Conservation (phyloP, 2,888 invertebrate genomes). For the Bombylius major region DNA sequence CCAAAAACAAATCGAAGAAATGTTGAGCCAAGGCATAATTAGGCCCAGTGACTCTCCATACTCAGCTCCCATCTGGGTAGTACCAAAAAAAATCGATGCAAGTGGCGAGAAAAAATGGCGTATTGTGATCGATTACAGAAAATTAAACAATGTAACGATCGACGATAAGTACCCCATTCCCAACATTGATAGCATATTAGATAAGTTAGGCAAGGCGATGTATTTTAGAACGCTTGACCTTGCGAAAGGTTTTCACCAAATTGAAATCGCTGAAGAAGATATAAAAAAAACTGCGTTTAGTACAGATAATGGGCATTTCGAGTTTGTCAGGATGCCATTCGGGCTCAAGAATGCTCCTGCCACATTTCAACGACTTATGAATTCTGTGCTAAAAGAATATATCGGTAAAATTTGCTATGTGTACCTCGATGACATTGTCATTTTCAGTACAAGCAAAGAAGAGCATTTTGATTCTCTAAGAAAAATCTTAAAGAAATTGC, state of each 20-base stretch:
- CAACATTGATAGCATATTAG: conserved; percentile 11
- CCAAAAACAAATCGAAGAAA: not conserved
- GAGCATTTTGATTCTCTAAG: too few species aligned
- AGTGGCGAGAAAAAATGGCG: not conserved
- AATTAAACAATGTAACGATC: conserved; percentile 11
- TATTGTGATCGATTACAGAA: conserved; percentile 12
- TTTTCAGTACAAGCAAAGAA: too few species aligned
- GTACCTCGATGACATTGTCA: too few species aligned
- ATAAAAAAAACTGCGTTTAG: conserved; percentile 14
- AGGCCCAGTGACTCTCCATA: not conserved
- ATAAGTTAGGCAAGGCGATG: conserved; percentile 8
- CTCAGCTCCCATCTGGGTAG: not conserved
- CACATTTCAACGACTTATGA: too few species aligned
- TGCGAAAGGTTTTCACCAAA: conserved; percentile 14
- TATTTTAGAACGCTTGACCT: conserved; percentile 13
- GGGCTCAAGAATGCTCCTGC: too few species aligned
- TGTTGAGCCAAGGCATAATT: not conserved
- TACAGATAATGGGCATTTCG: too few species aligned
- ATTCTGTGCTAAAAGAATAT: too few species aligned
- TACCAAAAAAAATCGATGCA: not conserved
- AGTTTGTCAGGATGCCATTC: too few species aligned
- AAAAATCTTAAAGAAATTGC: too few species aligned
- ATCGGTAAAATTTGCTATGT: too few species aligned
- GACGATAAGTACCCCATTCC: conserved; percentile 8
- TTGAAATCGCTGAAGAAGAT: conserved; percentile 9